These are phyloP conservation scores for Sandelia bainsii DNA, from an alignment of 2,797 vertebrate species.

Conservation along the genomic window DNA sequence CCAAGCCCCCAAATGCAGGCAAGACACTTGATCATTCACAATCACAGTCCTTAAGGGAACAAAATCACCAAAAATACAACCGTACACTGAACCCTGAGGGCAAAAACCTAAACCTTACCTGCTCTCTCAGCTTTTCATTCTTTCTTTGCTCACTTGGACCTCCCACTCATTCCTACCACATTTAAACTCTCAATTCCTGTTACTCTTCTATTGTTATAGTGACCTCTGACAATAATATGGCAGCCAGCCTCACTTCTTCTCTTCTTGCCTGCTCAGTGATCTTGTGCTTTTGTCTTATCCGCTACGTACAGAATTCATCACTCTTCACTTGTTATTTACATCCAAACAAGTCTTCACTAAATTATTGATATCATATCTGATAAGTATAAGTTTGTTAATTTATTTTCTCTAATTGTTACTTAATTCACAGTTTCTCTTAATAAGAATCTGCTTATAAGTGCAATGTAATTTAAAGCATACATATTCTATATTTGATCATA, in stretches of 20 bases:
- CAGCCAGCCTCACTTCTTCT: background rate
- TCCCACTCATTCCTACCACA: slow-evolving; percentile 12
- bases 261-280: background rate
- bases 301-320: background rate
- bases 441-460: too few relatives aligned
- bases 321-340: background rate
- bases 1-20: slow-evolving; percentile 2
- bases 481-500: too few relatives aligned
- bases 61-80: slow-evolving; percentile 22
- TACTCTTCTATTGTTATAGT: background rate
- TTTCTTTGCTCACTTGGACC: slow-evolving; percentile 7
- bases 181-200: slow-evolving; percentile 22
- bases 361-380: too few relatives aligned
- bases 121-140: background rate
- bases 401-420: too few relatives aligned
- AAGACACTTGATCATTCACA: slow-evolving; percentile 25
- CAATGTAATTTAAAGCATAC: too few relatives aligned
- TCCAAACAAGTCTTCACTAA: too few relatives aligned
- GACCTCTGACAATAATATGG: background rate
- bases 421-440: too few relatives aligned
- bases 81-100: background rate
- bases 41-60: slow-evolving; percentile 22
- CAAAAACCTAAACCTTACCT: background rate
- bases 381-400: too few relatives aligned
- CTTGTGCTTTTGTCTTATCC: background rate